Evolutionary conservation across 2,888 invertebrate species (phyloP), one percentile per base, ranked within the genome.

Genomic region (Drosophila pullipes): DNA sequence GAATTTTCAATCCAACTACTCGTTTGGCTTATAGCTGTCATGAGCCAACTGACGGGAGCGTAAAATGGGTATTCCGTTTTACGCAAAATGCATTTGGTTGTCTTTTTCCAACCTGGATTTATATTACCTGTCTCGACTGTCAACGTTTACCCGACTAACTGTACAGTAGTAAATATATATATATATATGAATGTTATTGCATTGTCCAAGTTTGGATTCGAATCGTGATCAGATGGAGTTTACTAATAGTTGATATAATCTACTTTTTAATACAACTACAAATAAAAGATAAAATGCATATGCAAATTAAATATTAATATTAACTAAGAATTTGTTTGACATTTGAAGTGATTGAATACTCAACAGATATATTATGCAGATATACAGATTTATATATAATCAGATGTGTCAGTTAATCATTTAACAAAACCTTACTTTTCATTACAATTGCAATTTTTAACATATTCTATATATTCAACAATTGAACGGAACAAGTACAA

Each of bases 111-210:
- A 2, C 9, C 16, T 9, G 25, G 47, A 25, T 47, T 47, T 68
- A 49, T 33, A 22, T 68, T 69, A 57, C 49, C 69, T 69, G 68
- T 69, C 55, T 18, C 10, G 33, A 10, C 47, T 68, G 55, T 39
- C 68, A 68, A 16, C 18, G 5, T 18, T 31, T 39, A 13, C 28
- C n/a, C 28, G 9, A 33, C 22, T 22, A 33, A n/a, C 22, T 25
- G 13, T 30, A 25, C 30, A 33, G 30, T 37, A 10, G 11, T 53
- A 31, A 1, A 18, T 28, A 11, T 28, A 28, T 28, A 11, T 28
- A 28, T 28, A 28, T 28, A 16, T 28, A 16, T 22, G 1, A 22
- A 0, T 54, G 16, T 22, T 3, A 37, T 18, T 37, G 16, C 37
- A 37, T 3, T 18, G 25, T 0, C 10, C 50, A 31, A 18, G 35